Base-by-base conservation (phyloP, 2,888 invertebrate genomes). In the Argyresthia albistria region DNA sequence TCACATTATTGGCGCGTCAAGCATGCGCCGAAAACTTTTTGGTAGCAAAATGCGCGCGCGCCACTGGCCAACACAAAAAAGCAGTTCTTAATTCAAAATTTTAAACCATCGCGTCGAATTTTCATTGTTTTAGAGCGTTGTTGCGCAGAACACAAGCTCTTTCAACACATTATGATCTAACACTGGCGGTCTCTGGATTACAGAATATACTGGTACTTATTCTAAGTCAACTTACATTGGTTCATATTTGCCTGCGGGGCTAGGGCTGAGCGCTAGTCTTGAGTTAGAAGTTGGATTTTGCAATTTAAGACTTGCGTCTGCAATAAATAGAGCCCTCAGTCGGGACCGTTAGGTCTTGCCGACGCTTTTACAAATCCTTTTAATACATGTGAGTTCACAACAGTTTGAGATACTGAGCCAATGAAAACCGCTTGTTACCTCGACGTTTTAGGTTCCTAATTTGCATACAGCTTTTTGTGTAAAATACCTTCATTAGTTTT, bases 221-320 rank as follows among this genome's bases (percentile, higher is more conserved):
- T 87, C 87, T 87, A 87, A 87, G 84, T 87, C 87, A 86, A 86
- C 86, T 87, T 81, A 87, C 87, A 87, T 86, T 87, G 87, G 87
- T 87, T 87, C 87, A 87, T 87, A 87, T 87, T 87, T 86, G 87
- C 87, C 86, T 87, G 86, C 79, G 76, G 82, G 70, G 78, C 62
- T 87, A 87, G 87, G 87, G 87, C 72, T 87, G 86, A 61, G 74
- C 78, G 6, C 9, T 12, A 73, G 64, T 14, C 39, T 11, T 35
- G 43, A 25, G 46, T 55, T 55, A 54, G 68, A 71, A 71, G 61
- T 70, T 73, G 76, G 76, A 68, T 65, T 66, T 60, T 63, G 58
- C 54, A 53, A 55, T 60, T 50, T 51, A 43, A 51, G 51, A 52
- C 52, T 11, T 46, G 43, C n/a, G 11, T 12, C 45, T 36, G 51